A percentile compares a stretch with the other conserved stretches of the same genome.
Conservation (phyloP, 2,888 invertebrate species). For the Acrocyrtus sp. region DNA sequence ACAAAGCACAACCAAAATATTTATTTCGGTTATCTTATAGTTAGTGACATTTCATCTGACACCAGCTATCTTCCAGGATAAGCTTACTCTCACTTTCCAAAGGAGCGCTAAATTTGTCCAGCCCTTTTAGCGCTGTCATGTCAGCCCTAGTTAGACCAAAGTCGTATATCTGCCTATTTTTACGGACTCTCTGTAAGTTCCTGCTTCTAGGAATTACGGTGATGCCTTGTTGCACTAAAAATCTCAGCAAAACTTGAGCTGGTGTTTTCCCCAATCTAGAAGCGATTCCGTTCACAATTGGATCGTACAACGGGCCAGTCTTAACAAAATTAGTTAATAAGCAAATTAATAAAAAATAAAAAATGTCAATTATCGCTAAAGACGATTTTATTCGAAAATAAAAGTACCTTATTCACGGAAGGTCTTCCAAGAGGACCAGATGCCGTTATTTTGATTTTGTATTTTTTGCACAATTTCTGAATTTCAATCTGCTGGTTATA, state of each 20-base stretch:
- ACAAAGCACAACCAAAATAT: too few relatives aligned
- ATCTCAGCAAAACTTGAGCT: constrained; percentile 81
- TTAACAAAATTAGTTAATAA: not conserved
- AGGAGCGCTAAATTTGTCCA: too few relatives aligned
- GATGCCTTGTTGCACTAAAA: constrained; percentile 74
- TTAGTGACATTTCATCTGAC: too few relatives aligned
- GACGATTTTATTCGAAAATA: not conserved
- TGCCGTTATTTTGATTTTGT: constrained; percentile 45
- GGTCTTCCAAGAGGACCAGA: constrained; percentile 51
- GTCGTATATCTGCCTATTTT: constrained; percentile 70
- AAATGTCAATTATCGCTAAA: not conserved
- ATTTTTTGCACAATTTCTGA: constrained; percentile 43
- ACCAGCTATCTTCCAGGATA: too few relatives aligned
- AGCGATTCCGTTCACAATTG: constrained; percentile 65
- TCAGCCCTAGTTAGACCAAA: constrained; percentile 75
- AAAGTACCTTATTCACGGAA: not conserved
- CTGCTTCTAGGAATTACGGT: not conserved
- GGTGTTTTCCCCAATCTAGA: constrained; percentile 74
- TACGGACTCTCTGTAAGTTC: not conserved
- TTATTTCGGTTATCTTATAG: too few relatives aligned
- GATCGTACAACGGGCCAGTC: constrained; percentile 63
- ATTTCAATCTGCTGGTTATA: constrained; percentile 54
- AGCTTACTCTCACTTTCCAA: too few relatives aligned
- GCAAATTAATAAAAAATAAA: not conserved
- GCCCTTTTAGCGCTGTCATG: constrained; percentile 71